These are phyloP conservation scores for Phymastichus coffea DNA, from an alignment of 1,140 invertebrate species.

Conservation along the genomic window DNA sequence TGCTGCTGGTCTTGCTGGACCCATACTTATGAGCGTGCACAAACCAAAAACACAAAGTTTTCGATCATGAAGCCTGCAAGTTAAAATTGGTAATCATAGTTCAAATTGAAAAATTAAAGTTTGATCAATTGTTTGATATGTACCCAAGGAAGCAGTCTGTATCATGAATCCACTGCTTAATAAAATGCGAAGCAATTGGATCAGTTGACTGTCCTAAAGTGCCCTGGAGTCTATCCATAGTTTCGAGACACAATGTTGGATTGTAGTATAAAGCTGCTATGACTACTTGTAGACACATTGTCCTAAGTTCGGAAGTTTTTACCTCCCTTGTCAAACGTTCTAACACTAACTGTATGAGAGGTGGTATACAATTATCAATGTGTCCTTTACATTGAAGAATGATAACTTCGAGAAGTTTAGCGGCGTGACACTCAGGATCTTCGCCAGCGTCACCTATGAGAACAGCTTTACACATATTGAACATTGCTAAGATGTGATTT, in stretches of 20 bases:
- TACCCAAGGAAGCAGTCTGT: slow-evolving; percentile 92
- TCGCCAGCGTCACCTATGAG: slow-evolving; percentile 83
- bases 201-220: slow-evolving; percentile 64
- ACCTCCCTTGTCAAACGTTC: slow-evolving; percentile 82
- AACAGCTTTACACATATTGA: slow-evolving; percentile 94
- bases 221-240: slow-evolving; percentile 77
- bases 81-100: neutral
- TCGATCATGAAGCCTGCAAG: slow-evolving; percentile 81
- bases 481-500: slow-evolving; percentile 86
- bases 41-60: slow-evolving; percentile 93
- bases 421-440: slow-evolving; percentile 95
- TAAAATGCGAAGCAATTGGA: slow-evolving; percentile 87
- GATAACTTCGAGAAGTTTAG: slow-evolving; percentile 96
- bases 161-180: slow-evolving; percentile 95
- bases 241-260: slow-evolving; percentile 78
- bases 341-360: slow-evolving; percentile 87
- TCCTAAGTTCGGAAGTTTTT: slow-evolving; percentile 84
- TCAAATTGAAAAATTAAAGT: neutral
- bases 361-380: slow-evolving; percentile 86
- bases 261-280: slow-evolving; percentile 98
- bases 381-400: slow-evolving; percentile 90
- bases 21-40: slow-evolving; percentile 82
- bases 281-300: slow-evolving; percentile 93
- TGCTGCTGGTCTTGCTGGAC: slow-evolving; percentile 70
- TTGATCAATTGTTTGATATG: slow-evolving; percentile 5